Evolutionary conservation across 2,888 invertebrate genomes (phyloP).

Genomic region (Sphaeridia pumilis): DNA sequence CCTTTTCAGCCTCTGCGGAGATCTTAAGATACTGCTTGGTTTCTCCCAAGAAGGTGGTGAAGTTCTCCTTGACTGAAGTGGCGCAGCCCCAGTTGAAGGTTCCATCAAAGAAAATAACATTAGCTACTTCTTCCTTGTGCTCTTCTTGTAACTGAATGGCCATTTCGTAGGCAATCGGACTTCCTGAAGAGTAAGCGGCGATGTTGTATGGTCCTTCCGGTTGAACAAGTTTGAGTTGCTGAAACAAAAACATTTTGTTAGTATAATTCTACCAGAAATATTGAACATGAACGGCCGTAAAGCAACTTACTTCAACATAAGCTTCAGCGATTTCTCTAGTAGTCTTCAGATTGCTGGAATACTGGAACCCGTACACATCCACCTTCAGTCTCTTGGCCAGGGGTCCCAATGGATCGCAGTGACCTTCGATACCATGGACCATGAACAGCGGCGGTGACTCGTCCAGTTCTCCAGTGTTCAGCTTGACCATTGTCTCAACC

Average conservation of each 20-base stretch:
- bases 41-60: neutral
- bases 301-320: conserved; percentile 8
- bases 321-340: conserved; percentile 3
- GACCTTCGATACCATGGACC: conserved; percentile 13
- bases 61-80: neutral
- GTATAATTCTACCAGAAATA: neutral
- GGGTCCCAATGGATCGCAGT: neutral
- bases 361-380: conserved; percentile 11
- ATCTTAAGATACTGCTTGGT: neutral
- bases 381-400: conserved; percentile 3
- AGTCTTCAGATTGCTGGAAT: neutral
- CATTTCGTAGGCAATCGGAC: conserved; percentile 9
- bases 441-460: conserved; percentile 2
- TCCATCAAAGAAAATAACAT: conserved; percentile 9
- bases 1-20: neutral
- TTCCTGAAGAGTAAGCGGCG: conserved; percentile 11
- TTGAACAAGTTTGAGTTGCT: conserved; percentile 13
- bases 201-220: conserved; percentile 16
- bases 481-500: conserved; percentile 2
- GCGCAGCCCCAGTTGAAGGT: conserved; percentile 2
- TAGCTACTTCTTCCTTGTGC: neutral
- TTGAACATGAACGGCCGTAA: neutral
- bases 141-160: conserved; percentile 5
- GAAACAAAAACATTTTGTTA: neutral
- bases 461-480: neutral